Evolutionary conservation across 2,888 invertebrate genomes (phyloP).

Genomic region (Sminthurinus aureus): DNA sequence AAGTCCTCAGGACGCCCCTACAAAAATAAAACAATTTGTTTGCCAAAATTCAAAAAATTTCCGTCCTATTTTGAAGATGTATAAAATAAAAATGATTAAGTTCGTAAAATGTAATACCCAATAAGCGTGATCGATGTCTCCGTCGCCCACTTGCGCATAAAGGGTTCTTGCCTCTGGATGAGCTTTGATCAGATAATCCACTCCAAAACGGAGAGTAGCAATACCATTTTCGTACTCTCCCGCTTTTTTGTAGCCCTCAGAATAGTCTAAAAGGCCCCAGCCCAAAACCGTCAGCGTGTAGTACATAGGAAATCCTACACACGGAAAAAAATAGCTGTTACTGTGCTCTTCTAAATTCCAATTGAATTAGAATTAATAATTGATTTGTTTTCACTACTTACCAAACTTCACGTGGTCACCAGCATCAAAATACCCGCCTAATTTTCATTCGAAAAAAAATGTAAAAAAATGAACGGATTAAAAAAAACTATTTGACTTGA

Average conservation of each 20-base stretch:
- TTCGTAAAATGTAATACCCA: constrained; percentile 66
- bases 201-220: constrained; percentile 62
- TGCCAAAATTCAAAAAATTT: not conserved
- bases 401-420: constrained; percentile 60
- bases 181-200: constrained; percentile 13
- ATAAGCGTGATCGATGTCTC: constrained; percentile 63
- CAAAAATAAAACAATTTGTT: not conserved
- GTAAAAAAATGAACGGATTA: no score
- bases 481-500: no score
- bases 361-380: no score
- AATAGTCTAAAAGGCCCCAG: constrained; percentile 63
- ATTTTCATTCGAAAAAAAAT: no score
- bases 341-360: no score
- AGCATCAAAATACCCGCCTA: constrained; percentile 43
- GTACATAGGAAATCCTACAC: constrained; percentile 53
- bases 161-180: constrained; percentile 60
- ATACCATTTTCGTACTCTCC: constrained; percentile 58
- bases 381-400: no score
- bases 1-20: constrained; percentile 3
- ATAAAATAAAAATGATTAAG: not conserved
- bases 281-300: constrained; percentile 54
- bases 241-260: constrained; percentile 53
- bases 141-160: constrained; percentile 62
- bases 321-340: no score
- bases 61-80: not conserved